Evolutionary conservation across 1,140 invertebrate genomes (phyloP), one percentile per base, ranked within the genome.

Genomic region (Schlechtendalia chinensis): DNA sequence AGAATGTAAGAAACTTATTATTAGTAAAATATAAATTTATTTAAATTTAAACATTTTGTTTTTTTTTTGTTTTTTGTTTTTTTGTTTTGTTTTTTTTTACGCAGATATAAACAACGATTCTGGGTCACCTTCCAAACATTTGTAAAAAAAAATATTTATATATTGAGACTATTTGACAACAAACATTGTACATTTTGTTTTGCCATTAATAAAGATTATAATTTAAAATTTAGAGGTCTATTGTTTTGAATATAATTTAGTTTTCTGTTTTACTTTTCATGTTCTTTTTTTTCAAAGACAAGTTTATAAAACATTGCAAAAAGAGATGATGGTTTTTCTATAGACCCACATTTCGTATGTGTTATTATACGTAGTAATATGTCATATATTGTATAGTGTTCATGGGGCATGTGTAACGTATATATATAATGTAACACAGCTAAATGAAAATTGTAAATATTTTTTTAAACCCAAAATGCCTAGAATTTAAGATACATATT

Each of bases 81-180:
- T 39, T 39, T 39, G 32, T 39, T 39, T 39, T 39, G 3, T 39
- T 27, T 74, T 74, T 53, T 77, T 79, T 63, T 50, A 79, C 17
- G 27, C 75, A 79, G 75, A 79, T 79, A 61, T 79, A 45, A 79
- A 79, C 75, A 63, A 63, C 75, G 75, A 79, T 79, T 79, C 75
- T 59, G 75, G 75, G 54, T 79, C 75, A 63, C 54, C 75, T 79
- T 63, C 58, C 75, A 79, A 79, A 61, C 75, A 79, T 63, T 50
- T 79, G 75, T 79, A 79, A 77, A 56, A 56, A 75, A 58, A 59
- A 59, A 72, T 39, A n/a, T 47, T 4, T 39, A 39, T 39, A 39
- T 59, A 50, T 63, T 63, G 32, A 61, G 58, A 63, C 22, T 79
- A 47, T 63, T 63, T 63, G 24, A 45, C 17, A 45, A 79, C 75